Base-by-base conservation (phyloP, 2,888 invertebrate species). In the Mayetiola destructor region DNA sequence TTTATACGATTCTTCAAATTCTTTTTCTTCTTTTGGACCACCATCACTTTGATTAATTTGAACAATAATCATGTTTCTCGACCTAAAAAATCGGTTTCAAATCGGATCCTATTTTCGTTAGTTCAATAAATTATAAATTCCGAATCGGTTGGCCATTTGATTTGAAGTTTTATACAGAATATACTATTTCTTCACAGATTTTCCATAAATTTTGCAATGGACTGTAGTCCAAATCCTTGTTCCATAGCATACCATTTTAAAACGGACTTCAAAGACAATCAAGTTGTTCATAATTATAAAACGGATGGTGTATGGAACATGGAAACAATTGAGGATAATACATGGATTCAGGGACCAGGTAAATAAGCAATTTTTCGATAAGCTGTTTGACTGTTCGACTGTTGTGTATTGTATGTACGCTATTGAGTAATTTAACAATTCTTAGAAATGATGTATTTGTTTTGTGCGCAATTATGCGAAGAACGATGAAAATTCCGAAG, bases 221-320 rank as follows among this genome's bases (percentile, higher is more conserved):
- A 68, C 55, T 59, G 62, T 18, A 64, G 66, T 60, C 64, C 66
- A 30, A 63, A 60, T 56, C 66, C 66, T 4, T 58, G 66, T 18
- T 65, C 68, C 58, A 66, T 72, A 27, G 65, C 68, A 4, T 72
- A 71, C 59, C 72, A 71, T 54, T 69, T 71, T 58, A 70, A 71
- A 62, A 55, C 59, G 12, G 30, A 56, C 40, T 59, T 60, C 18
- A 57, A 56, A 37, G 27, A 20, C 10, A 59, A 68, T 55, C 21
- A n/a, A n/a, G 64, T 71, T 30, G 62, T 70, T 29, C 67, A 70
- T 57, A 68, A 69, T 54, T 67, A 65, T 55, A 71, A 72, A 59
- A 62, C 59, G 2, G 53, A 29, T 30, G 54, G 58, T 18, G 40
- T 53, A 23, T 60, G 61, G 59, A 55, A 55, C 20, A 40, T 58